Evolutionary conservation across 2,113 vertebrate genomes (phyloP), one percentile per base, ranked within the genome.

Genomic region (Copsychus sechellarum): DNA sequence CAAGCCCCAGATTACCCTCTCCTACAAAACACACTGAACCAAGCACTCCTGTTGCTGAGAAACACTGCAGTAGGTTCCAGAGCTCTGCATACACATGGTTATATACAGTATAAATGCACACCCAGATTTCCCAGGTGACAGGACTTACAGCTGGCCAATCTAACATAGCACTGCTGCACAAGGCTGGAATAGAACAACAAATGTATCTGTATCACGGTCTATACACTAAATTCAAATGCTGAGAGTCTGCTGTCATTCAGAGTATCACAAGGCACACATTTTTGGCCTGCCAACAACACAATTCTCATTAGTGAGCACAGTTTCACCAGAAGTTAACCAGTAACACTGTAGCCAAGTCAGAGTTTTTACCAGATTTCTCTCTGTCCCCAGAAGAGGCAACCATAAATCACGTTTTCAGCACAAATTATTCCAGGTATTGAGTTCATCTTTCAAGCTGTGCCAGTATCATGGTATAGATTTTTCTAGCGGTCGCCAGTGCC

Each of bases 361-460:
- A 51, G 9, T 25, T 85, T 53, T 74, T 16, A 87, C 12, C 16
- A 40, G 9, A 26, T 31, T 78, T 54, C 0, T 0, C 11, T 69
- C n/a, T 34, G n/a, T 19, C 14, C 33, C 22, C 13, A 6, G 6
- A 29, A 70, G 23, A 91, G 3, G 11, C 11, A 84, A 20, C 26
- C n/a, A 53, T 9, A 36, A 40, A 70, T 62, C 28, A 74, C 11
- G 5, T 53, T 65, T 47, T 50, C 47, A 62, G 12, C 5, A 34
- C 14, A 36, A 34, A 5, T 24, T 79, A 74, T 40, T 77, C 36
- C 36, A 77, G 23, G 9, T 16, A 50, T 16, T 0, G 0, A 20
- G 10, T 33, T 74, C 15, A 36, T 34, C 29, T 79, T 50, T 45
- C 9, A 43, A 58, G 48, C 51, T 58, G 28, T 12, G 26, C n/a